Conservation (phyloP, 2,888 invertebrate species). For the Noctua janthina region DNA sequence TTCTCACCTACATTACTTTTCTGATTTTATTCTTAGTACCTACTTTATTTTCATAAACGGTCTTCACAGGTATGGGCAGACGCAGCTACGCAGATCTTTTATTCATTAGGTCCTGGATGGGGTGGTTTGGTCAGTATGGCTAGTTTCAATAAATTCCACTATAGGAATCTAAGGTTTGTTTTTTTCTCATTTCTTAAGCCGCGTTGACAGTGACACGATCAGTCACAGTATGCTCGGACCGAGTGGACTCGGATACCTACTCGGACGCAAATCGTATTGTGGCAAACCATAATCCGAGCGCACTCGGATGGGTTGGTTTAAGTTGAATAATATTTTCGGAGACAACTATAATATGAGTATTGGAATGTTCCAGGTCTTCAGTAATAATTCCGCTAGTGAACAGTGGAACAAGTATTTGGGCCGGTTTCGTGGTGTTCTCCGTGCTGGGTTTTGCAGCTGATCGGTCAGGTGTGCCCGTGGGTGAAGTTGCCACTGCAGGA, state of each 20-base stretch:
- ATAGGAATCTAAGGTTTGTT: slow-evolving; percentile 92
- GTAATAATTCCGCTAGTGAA: slow-evolving; percentile 93
- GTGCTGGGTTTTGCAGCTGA: slow-evolving; percentile 94
- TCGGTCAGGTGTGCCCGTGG: slow-evolving; percentile 93
- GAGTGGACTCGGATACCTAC: no score
- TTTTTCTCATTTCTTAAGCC: not conserved
- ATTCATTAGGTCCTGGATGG: slow-evolving; percentile 97
- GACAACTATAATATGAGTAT: not conserved
- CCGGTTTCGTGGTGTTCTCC: slow-evolving; percentile 95
- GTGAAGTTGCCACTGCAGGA: slow-evolving; percentile 94
- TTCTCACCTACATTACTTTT: slow-evolving; percentile 30
- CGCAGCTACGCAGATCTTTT: slow-evolving; percentile 98
- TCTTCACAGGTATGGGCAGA: slow-evolving; percentile 95
- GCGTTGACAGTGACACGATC: no score
- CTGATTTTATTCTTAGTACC: slow-evolving; percentile 13
- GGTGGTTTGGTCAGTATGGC: slow-evolving; percentile 96
- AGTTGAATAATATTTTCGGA: not conserved
- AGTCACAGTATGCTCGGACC: no score
- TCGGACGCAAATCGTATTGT: no score
- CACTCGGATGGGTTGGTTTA: no score
- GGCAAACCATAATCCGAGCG: no score
- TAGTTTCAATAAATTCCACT: slow-evolving; percentile 94
- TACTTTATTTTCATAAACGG: slow-evolving; percentile 4
- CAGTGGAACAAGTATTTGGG: slow-evolving; percentile 94
- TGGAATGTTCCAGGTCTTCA: slow-evolving; percentile 89